Percentiles rank a stretch among this genome's conserved stretches.
phyloP scores from a whole-genome alignment of 2,888 invertebrate species.

The Perdita meconis region DNA sequence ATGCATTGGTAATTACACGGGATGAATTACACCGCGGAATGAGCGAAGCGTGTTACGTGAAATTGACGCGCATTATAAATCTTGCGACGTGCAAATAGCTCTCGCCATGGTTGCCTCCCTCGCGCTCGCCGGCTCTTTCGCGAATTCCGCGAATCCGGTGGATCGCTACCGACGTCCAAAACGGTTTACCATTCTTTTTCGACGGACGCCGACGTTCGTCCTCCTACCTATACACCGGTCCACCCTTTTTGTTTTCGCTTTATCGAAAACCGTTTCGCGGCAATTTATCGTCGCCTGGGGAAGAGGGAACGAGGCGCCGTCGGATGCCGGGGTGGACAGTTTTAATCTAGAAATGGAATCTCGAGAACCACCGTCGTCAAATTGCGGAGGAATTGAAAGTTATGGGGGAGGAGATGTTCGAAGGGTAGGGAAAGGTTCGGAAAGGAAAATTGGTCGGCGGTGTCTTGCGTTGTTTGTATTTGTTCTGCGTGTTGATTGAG shows the following conservation, averaged over 20 bases:
- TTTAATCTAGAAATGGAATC: not conserved
- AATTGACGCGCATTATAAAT: conserved; percentile 81
- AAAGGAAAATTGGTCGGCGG: too few relatives aligned
- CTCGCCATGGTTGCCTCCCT: conserved; percentile 25
- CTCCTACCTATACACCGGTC: too few relatives aligned
- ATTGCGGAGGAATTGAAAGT: not conserved
- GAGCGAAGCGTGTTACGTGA: conserved; percentile 80
- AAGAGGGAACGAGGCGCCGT: not conserved
- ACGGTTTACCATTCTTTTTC: conserved; percentile 13
- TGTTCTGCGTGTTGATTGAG: too few relatives aligned
- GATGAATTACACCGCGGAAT: conserved; percentile 80
- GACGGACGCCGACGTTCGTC: not conserved
- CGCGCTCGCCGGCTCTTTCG: not conserved
- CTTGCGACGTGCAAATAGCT: conserved; percentile 78
- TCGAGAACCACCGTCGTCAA: not conserved
- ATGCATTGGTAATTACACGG: conserved; percentile 80
- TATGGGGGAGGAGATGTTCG: not conserved
- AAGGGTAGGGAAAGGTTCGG: not conserved
- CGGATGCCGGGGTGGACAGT: not conserved
- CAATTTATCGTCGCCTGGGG: conserved; percentile 12
- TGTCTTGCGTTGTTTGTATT: too few relatives aligned
- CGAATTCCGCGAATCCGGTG: too few relatives aligned
- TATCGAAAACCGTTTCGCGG: conserved; percentile 2
- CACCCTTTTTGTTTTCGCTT: conserved; percentile 6
- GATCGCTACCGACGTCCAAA: conserved; percentile 13